Evolutionary conservation across 2,888 invertebrate species (phyloP), one percentile per base, ranked within the genome.

Genomic region (Agrochola litura): DNA sequence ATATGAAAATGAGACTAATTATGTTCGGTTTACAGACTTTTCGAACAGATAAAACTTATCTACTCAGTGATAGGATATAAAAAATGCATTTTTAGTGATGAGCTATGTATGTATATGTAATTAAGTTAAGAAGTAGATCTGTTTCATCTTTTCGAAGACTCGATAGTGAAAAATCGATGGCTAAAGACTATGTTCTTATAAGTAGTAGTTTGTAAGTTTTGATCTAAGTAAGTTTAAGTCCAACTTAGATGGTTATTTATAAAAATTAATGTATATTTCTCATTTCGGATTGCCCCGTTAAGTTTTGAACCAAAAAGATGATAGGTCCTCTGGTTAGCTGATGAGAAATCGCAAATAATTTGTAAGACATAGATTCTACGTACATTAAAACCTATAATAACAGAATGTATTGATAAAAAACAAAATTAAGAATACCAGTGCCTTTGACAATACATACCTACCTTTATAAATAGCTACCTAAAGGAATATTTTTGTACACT

Each of bases 91-190:
- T 96, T 94, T 96, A 96, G 96, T 96, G 95, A 90, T 93, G 95
- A 96, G 89, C 95, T 96, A 95, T 95, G 93, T 95, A 92, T 95
- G 95, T 96, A 93, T 91, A 92, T 94, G 93, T 95, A 92, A 93
- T 92, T 94, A 94, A 93, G 93, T 95, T 93, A 94, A 91, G 92
- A 90, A 93, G 95, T 96, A 95, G 96, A 96, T 96, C 95, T 95
- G 96, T 96, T 96, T 96, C 95, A 96, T 96, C 96, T 96, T 93
- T 96, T 96, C 96, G 96, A 96, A 96, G 96, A 96, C 90, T 96
- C 96, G 92, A 91, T 94, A 91, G 93, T 93, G 92, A 93, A 94
- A 84, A 95, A 95, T 95, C 95, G 96, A 95, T 95, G 93, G 93
- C 94, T 96, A 95, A 96, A 96, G 96, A 96, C 95, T 96, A 96